Conservation (phyloP, 2,888 invertebrate species). For the Cephus nigrinus region DNA sequence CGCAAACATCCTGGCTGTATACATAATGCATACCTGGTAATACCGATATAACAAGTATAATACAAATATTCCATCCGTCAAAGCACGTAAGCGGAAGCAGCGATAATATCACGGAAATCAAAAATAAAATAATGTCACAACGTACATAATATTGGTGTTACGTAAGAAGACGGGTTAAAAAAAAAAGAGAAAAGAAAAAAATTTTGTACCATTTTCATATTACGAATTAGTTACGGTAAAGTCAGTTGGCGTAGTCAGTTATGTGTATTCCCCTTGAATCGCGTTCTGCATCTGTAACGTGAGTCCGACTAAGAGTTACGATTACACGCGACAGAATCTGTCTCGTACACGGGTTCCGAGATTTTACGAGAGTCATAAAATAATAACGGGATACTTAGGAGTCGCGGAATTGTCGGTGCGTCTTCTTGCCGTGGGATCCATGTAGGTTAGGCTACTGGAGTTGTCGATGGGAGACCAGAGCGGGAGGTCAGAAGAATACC, state of each 20-base stretch:
- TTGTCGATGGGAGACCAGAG: neutral
- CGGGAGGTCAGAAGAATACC: neutral
- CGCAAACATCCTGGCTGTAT: neutral
- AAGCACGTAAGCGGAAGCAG: neutral
- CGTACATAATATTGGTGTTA: neutral
- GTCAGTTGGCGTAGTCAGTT: neutral
- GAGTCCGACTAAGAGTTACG: constrained; percentile 37
- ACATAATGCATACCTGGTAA: neutral
- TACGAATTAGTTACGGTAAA: neutral
- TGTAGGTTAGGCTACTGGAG: neutral
- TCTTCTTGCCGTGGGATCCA: neutral
- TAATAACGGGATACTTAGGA: constrained; percentile 35
- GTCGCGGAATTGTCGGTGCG: neutral
- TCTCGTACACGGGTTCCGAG: constrained; percentile 2
- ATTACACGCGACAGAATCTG: constrained; percentile 17
- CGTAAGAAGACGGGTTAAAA: neutral
- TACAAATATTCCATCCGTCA: neutral
- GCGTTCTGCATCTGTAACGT: neutral
- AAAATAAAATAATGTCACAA: neutral
- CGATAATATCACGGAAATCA: neutral
- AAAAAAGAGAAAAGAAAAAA: no score
- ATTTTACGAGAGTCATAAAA: constrained; percentile 46
- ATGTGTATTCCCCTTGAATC: neutral
- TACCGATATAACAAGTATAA: neutral
- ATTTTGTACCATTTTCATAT: neutral